These are phyloP conservation scores for Morpho helenor DNA, from an alignment of 2,888 invertebrate species.

Conservation along the genomic window DNA sequence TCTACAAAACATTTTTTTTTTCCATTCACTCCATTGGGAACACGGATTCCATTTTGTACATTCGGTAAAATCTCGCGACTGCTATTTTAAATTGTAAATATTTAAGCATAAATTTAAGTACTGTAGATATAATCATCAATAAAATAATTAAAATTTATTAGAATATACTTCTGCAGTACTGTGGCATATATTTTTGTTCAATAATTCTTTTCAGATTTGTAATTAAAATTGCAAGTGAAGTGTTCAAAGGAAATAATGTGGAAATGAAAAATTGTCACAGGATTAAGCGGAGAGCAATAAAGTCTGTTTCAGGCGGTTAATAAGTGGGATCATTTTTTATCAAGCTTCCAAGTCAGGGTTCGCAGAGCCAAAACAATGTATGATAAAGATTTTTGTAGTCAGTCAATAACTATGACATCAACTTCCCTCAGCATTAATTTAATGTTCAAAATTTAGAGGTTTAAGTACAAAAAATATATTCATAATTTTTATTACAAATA, in stretches of 20 bases:
- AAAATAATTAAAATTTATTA: not conserved
- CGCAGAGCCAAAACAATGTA: conserved; percentile 74
- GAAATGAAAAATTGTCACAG: conserved; percentile 19
- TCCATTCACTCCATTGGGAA: conserved; percentile 57
- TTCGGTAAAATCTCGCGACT: conserved; percentile 48
- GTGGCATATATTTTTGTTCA: no score
- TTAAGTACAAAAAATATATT: no score
- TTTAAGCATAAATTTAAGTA: not conserved
- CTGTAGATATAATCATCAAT: no score
- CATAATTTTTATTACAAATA: no score
- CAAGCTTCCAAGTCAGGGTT: conserved; percentile 67
- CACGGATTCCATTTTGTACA: conserved; percentile 62
- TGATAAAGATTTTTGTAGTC: conserved; percentile 40
- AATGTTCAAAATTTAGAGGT: no score
- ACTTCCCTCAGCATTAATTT: no score
- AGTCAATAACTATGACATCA: no score
- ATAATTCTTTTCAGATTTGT: no score
- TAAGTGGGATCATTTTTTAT: conserved; percentile 75
- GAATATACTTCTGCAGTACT: no score
- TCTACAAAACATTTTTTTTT: conserved; percentile 63
- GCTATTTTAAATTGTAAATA: conserved; percentile 7
- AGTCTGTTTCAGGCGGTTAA: conserved; percentile 62
- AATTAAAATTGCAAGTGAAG: not conserved
- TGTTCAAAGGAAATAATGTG: not conserved
- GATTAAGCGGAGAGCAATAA: conserved; percentile 41